Base-by-base conservation (phyloP, 2,888 invertebrate species). In the Halictus ligatus region DNA sequence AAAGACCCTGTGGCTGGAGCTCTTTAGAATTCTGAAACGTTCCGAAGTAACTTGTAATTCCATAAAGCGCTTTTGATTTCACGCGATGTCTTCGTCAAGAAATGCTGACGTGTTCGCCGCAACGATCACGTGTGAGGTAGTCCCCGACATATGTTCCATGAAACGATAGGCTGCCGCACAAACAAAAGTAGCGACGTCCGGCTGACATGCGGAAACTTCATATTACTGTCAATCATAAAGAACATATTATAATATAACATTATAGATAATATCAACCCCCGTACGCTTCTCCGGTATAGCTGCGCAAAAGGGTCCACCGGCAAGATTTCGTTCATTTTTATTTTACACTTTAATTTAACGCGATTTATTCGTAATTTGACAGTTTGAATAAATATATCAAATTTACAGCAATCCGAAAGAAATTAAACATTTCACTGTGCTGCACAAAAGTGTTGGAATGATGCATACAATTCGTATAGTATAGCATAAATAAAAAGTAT, bases 121-220 rank as follows among this genome's bases (percentile, higher is more conserved):
- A 58, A 69, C 78, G n/a, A 7, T 4, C 29, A 13, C 48, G 25
- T 25, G 71, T 76, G 43, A 75, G 79, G 81, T 76, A 84, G 71
- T 72, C 29, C 73, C 21, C 58, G 40, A 79, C 88, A 86, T 80
- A 83, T 88, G 88, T 84, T 29, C 29, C 86, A 81, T 78, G 81
- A 69, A 84, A 88, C 81, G 54, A 81, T 64, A 46, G 84, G 79
- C 64, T 83, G 79, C 67, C 60, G 40, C 71, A 60, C 60, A 72
- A 77, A 77, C 78, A 84, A 74, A 88, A 82, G 74, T 76, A 72
- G 60, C 84, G 29, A 72, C 71, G 76, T 75, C 78, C 74, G 80
- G 80, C 74, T 64, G 78, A 67, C 78, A 54, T 58, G 74, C 80
- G 69, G 78, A 83, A 50, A 78, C 83, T 18, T 35, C 54, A 35